Evolutionary conservation across 1,140 invertebrate genomes (phyloP).

Genomic region (Magallana gigas): DNA sequence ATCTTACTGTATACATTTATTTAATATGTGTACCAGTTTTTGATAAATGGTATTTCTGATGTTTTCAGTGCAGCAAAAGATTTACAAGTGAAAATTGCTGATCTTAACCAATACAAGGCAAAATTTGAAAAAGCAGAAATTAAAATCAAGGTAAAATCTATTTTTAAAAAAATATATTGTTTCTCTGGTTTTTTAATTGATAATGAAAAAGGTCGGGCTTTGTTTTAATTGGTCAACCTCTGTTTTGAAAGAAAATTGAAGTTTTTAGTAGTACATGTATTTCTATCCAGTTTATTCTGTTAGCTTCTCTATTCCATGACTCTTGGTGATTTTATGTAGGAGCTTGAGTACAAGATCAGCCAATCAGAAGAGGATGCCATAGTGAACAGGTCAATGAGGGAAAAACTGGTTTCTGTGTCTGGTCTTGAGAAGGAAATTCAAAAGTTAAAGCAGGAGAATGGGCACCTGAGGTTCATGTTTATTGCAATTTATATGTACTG

Average conservation of each 20-base stretch:
- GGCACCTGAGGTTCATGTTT: slow-evolving; percentile 61
- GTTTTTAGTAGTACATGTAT: no score
- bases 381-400: slow-evolving; percentile 64
- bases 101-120: slow-evolving; percentile 61
- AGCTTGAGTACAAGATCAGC: slow-evolving; percentile 65
- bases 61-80: slow-evolving; percentile 61
- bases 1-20: no score
- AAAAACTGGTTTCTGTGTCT: slow-evolving; percentile 63
- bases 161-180: background rate
- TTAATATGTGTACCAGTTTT: no score
- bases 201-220: background rate
- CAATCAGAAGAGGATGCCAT: slow-evolving; percentile 67
- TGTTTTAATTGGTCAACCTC: background rate
- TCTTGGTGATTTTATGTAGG: slow-evolving; percentile 51
- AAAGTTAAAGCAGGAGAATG: slow-evolving; percentile 68
- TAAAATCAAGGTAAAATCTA: slow-evolving; percentile 62
- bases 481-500: no score
- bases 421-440: slow-evolving; percentile 69
- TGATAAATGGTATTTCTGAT: no score
- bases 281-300: no score
- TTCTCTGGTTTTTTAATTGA: no score
- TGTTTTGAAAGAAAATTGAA: no score
- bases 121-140: slow-evolving; percentile 57
- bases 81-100: slow-evolving; percentile 59
- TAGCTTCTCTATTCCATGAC: no score